A percentile compares a stretch with the other conserved stretches of the same genome.
Conservation (phyloP, 2,113 vertebrate genomes). For the Bambusicola thoracicus region DNA sequence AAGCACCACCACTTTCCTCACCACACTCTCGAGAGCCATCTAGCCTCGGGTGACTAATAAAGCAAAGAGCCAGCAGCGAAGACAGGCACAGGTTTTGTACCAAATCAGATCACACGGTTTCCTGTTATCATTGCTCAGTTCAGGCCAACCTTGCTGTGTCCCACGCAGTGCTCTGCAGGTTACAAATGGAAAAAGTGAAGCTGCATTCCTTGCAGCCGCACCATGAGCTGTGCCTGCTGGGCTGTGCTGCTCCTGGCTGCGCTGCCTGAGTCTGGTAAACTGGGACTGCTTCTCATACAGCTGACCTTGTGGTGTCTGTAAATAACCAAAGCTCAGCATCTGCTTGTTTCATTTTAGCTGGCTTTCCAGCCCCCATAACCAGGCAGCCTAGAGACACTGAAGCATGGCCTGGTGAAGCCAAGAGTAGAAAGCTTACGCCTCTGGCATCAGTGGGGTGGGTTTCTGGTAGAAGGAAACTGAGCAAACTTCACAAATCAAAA, state of each 20-base stretch:
- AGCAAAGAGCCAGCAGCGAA: rapidly evolving
- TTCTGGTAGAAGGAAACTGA: background rate
- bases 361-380: background rate
- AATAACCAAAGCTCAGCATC: background rate
- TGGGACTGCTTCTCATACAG: background rate
- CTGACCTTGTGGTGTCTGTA: background rate
- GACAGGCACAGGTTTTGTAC: rapidly evolving
- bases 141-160: background rate
- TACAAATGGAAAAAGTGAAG: slow-evolving; percentile 19
- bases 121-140: background rate
- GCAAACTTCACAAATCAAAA: background rate
- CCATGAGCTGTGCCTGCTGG: background rate
- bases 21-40: background rate
- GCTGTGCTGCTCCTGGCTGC: background rate
- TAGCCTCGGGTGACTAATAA: background rate
- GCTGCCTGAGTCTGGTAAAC: background rate
- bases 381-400: background rate
- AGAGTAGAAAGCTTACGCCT: background rate
- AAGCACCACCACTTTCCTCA: background rate
- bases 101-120: background rate
- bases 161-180: background rate
- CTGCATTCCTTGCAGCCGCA: background rate
- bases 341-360: background rate
- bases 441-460: background rate
- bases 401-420: background rate